These are phyloP conservation scores for Poliocrania exsul DNA, from an alignment of 2,797 vertebrate species.

Conservation along the genomic window DNA sequence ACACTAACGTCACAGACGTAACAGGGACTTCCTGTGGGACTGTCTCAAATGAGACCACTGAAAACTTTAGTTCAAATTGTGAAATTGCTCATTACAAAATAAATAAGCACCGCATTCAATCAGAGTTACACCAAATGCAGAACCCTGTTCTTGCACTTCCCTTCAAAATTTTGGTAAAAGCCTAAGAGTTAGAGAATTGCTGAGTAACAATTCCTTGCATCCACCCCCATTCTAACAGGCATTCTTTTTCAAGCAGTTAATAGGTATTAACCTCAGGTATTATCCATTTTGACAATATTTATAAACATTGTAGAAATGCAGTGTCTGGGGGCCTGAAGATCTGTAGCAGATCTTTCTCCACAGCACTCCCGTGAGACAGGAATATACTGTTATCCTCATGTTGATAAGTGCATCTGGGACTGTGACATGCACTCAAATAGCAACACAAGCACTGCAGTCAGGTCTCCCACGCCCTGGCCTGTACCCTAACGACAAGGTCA, in stretches of 20 bases:
- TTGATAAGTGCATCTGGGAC: slow-evolving; percentile 44
- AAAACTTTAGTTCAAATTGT: background rate
- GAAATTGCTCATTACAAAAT: background rate
- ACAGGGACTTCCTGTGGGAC: background rate
- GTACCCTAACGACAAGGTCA: slow-evolving; percentile 54
- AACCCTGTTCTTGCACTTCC: background rate
- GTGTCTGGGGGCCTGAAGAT: background rate
- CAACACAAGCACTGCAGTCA: slow-evolving; percentile 14
- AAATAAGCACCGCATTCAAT: background rate
- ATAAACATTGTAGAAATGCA: background rate
- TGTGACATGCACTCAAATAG: background rate
- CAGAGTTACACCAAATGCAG: background rate
- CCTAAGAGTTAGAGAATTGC: background rate
- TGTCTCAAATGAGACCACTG: background rate
- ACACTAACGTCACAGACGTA: background rate
- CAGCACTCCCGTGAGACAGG: background rate
- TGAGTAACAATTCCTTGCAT: background rate
- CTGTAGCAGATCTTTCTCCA: background rate
- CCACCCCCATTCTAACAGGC: background rate
- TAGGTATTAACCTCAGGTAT: background rate
- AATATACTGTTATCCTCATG: background rate
- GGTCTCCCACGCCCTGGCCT: slow-evolving; percentile 58
- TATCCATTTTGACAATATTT: background rate
- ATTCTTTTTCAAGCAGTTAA: background rate
- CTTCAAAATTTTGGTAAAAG: background rate